A percentile compares a stretch with the other conserved stretches of the same genome.
phyloP scores from a whole-genome alignment of 2,797 vertebrate genomes.

The Yasuhikotakia modesta region DNA sequence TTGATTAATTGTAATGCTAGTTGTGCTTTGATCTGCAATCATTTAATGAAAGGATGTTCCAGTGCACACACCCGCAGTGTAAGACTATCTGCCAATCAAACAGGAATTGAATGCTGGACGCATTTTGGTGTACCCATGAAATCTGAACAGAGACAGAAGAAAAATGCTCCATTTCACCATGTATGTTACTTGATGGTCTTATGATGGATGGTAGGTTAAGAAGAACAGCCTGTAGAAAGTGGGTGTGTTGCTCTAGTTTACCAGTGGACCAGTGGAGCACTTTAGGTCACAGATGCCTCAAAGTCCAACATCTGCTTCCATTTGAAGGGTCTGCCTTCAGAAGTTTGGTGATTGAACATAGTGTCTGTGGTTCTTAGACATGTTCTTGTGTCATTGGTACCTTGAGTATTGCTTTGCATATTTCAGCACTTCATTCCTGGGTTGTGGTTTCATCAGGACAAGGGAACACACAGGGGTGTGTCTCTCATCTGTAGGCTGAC shows the following conservation, averaged over 20 bases:
- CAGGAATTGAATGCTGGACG: constrained; percentile 50
- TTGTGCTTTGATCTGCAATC: constrained; percentile 55
- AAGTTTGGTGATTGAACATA: constrained; percentile 53
- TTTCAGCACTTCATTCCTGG: constrained; percentile 46
- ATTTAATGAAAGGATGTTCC: constrained; percentile 53
- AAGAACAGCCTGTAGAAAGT: constrained; percentile 55
- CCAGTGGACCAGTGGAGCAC: constrained; percentile 34
- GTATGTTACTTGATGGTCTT: constrained; percentile 59
- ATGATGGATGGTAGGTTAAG: constrained; percentile 60
- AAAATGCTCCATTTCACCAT: constrained; percentile 33
- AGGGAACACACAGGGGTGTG: constrained; percentile 36
- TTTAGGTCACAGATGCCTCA: constrained; percentile 58
- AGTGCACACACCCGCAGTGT: constrained; percentile 34
- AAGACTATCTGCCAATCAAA: constrained; percentile 38
- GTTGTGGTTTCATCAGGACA: constrained; percentile 49
- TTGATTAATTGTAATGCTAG: constrained; percentile 53
- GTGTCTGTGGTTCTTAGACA: constrained; percentile 55
- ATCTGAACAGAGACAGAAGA: constrained; percentile 36
- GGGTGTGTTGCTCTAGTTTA: constrained; percentile 52
- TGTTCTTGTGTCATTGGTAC: constrained; percentile 55
- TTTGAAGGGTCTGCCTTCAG: constrained; percentile 62
- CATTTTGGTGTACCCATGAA: constrained; percentile 51
- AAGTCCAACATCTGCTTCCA: constrained; percentile 66
- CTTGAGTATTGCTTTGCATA: constrained; percentile 48
- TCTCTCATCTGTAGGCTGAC: constrained; percentile 52